Conservation (phyloP, 2,888 invertebrate species). For the Lingula anatina region DNA sequence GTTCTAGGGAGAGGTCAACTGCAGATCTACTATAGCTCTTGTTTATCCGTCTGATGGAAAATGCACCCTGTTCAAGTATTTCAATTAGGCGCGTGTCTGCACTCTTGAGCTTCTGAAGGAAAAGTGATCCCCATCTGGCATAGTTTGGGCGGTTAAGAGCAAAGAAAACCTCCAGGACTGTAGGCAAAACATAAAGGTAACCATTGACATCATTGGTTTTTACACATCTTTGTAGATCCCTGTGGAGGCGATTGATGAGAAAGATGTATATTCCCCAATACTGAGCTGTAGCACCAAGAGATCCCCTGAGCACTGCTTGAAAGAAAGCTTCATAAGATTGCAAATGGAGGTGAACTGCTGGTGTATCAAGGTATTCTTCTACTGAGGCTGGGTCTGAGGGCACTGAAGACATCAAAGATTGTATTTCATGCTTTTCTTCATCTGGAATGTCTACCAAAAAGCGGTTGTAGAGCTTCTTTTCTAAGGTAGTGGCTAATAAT, state of each 20-base stretch:
- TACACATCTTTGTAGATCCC: constrained; percentile 4
- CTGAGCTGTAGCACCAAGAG: too few relatives aligned
- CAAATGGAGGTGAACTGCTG: too few relatives aligned
- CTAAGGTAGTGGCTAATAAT: constrained; percentile 6
- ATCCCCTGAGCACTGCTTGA: too few relatives aligned
- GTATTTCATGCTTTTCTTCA: background rate
- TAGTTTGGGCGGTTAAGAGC: constrained; percentile 11
- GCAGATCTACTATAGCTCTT: constrained; percentile 9
- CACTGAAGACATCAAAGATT: background rate
- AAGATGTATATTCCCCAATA: constrained; percentile 4
- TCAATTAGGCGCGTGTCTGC: background rate
- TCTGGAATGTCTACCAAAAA: background rate
- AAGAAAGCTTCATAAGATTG: too few relatives aligned
- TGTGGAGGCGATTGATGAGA: constrained; percentile 5
- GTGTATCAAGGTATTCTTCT: background rate
- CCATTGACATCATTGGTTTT: constrained; percentile 9
- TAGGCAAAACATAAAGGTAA: constrained; percentile 4
- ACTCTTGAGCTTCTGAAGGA: constrained; percentile 7
- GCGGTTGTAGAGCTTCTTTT: background rate
- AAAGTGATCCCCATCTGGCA: constrained; percentile 11
- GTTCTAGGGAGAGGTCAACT: constrained; percentile 9
- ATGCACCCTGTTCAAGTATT: constrained; percentile 9
- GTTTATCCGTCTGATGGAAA: constrained; percentile 10
- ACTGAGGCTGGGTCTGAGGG: background rate
- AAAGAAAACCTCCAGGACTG: constrained; percentile 5